Conservation (phyloP, 2,888 invertebrate species). For the Slavum lentiscoides region DNA sequence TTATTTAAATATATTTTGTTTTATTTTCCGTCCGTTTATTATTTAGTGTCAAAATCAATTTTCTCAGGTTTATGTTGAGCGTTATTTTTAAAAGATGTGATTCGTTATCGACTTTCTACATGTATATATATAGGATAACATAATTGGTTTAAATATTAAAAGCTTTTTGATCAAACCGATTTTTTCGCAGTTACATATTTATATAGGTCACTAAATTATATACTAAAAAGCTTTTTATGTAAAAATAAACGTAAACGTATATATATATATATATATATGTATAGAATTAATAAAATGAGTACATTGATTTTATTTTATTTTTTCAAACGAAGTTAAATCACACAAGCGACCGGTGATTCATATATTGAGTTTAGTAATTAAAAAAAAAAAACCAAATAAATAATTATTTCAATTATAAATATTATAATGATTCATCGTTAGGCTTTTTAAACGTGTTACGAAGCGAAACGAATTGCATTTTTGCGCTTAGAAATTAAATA, state of each 20-base stretch:
- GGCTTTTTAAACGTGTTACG: no score
- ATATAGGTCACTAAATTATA: background rate
- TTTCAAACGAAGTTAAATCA: no score
- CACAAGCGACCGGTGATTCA: no score
- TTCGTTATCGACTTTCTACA: background rate
- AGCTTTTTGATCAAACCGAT: background rate
- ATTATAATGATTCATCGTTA: no score
- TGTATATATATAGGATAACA: background rate
- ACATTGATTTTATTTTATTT: no score
- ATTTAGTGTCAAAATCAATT: conserved; percentile 8
- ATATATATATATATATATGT: background rate
- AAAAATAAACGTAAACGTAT: background rate
- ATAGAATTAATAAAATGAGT: background rate
- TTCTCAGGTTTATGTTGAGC: background rate
- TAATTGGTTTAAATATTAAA: conserved; percentile 24
- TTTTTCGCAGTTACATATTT: background rate
- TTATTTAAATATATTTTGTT: no score
- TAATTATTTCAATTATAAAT: no score
- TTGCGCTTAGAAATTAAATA: no score
- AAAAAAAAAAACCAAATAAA: no score
- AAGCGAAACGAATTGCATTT: no score
- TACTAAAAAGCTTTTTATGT: conserved; percentile 5
- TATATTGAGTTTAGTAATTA: no score
- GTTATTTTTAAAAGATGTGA: background rate
- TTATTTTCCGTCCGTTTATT: background rate